Evolutionary conservation across 1,140 invertebrate genomes (phyloP), one percentile per base, ranked within the genome.

Genomic region (Drosophila kurseongensis): DNA sequence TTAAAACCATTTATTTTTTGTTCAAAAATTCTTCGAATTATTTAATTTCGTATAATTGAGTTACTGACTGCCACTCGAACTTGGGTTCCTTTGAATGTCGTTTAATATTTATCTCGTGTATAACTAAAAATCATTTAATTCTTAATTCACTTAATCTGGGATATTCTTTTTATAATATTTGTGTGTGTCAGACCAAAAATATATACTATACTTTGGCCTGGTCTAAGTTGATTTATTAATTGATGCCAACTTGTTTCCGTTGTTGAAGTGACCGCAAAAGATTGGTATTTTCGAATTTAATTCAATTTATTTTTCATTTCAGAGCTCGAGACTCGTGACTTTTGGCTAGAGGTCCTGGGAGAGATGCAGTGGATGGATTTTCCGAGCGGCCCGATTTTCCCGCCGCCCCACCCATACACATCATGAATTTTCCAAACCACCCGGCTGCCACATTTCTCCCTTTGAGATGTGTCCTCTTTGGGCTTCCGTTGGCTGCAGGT

Each of bases 301-400:
- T 89, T 89, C 75, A 88, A 88, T 88, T 89, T 88, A 83, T 80
- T 77, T 88, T 88, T 83, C 80, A 89, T 88, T 80, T 65, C 56
- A 36, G 36, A n/a, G 16, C 52, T 23, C 27, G 29, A 48, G 57
- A 36, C 45, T 60, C 48, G 8, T 61, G 68, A 74, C 69, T 7
- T 60, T 59, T 51, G 67, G 51, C 14, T 36, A 29, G 9, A 23
- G 45, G 29, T 58, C 68, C 65, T 50, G 13, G 38, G 71, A 23
- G 71, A 48, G 32, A 7, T n/a, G 65, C n/a, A 47, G 4, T 66
- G 36, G 29, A 66, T 66, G 42, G 23, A 41, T 36, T 45, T 42
- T 45, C 40, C 18, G 56, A 36, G 9, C 40, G 18, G 18, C 1
- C 18, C 18, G 18, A 18, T 18, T 18, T 18, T 18, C 18, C 18